Evolutionary conservation across 2,888 invertebrate species (phyloP), one percentile per base, ranked within the genome.

Genomic region (Caenorhabditis plicata): DNA sequence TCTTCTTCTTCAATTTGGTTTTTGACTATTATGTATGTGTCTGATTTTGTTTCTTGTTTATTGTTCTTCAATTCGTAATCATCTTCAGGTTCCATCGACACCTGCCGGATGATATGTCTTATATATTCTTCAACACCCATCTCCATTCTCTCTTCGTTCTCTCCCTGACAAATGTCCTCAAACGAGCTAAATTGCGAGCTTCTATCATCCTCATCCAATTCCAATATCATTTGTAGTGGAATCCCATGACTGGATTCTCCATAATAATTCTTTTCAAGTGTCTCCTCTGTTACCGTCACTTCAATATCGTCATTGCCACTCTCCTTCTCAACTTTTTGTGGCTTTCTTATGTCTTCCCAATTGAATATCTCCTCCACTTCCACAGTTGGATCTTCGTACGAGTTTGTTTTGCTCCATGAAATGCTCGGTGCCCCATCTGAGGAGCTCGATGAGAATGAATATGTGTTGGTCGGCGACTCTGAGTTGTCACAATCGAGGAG

Each of bases 111-210:
- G 47, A 57, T 57, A 1, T 45, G 51, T 25, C 44, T 47, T n/a
- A 57, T 51, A 27, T 55, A 52, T 32, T 49, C 49, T 47, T 56
- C 48, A 17, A 55, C 47, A 31, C 45, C 48, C 49, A 53, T 23
- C 9, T 22, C n/a, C 47, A 62, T 62, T 17, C 48, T 61, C 23
- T 48, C 45, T 13, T 27, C 39, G 1, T 19, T 15, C 3, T 44
- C 41, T 7, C 49, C 40, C n/a, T 39, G 25, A 4, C 4, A 36
- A 13, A 36, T 20, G 1, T 41, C 35, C 29, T 50, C 47, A 1
- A 27, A 25, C 7, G 57, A 43, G 22, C 51, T 57, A 19, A 41
- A 51, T 9, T 51, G 43, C 1, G 51, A 27, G 7, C 26, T n/a
- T 7, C 20, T 38, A 5, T 43, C 22, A 19, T 52, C 51, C 11